Evolutionary conservation across 2,113 vertebrate genomes (phyloP), one percentile per base, ranked within the genome.

Genomic region (Urocitellus parryii): DNA sequence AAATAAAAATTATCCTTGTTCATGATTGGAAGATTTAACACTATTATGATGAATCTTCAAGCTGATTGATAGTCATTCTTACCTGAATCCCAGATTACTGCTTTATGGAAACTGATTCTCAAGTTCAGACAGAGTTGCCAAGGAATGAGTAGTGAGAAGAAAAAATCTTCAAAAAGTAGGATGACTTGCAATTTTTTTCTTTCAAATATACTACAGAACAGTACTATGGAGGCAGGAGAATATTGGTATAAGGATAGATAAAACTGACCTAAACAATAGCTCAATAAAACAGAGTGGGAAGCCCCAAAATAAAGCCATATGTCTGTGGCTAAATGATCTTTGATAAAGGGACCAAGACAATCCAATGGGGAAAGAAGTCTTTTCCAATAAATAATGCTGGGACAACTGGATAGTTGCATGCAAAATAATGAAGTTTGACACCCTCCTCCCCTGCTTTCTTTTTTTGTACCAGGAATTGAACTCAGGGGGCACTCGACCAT

Each of bases 311-410:
- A 82, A 91, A 61, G 39, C 5, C 58, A 68, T 81, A 17, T 18
- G 13, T 37, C 48, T 82, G 48, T 37, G 10, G n/a, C 42, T 91
- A 80, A 74, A 8, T n/a, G 70, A 29, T 58, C 68, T 87, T 67
- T 77, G 77, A 39, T 58, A 92, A 88, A 72, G 24, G 39, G 87
- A 12, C 39, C 77, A 96, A 91, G 68, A 82, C 48, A 68, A 63
- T 22, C 34, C 25, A 76, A 53, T 32, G n/a, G 12, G 4, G 34
- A n/a, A 88, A 87, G 53, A 63, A 81, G 16, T 67, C 42, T 58
- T 87, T 87, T 81, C 74, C 48, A 45, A 87, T 0, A 45, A 86
- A 79, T 58, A 17, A 24, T 65, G 10, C 22, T 84, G 24, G 65
- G 27, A 89, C 63, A 84, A 63, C 34, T 81, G 25, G 58, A 74